Conservation (phyloP, 2,797 vertebrate genomes). For the Nannoperca obscura region DNA sequence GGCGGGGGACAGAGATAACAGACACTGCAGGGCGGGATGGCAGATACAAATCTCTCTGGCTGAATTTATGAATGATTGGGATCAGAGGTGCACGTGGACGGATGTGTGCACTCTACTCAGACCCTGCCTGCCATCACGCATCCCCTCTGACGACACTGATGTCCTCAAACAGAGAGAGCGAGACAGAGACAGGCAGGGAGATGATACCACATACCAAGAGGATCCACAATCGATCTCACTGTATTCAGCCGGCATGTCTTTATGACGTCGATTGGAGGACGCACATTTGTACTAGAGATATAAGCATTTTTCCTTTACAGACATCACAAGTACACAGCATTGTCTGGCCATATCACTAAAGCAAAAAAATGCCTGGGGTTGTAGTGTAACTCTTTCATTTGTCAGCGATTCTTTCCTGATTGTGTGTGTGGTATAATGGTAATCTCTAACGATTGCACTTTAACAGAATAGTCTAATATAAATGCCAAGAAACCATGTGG, state of each 20-base stretch:
- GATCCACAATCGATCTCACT: conserved; percentile 27
- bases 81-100: conserved; percentile 79
- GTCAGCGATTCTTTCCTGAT: no score
- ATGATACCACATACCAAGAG: conserved; percentile 36
- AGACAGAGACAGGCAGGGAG: conserved; percentile 27
- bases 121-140: conserved; percentile 49
- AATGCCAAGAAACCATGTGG: not conserved
- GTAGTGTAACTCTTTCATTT: no score
- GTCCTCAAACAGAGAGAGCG: conserved; percentile 40
- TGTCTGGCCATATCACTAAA: not conserved
- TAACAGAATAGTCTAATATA: no score
- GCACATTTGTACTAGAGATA: not conserved
- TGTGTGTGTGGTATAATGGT: no score
- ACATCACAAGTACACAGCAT: not conserved
- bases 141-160: conserved; percentile 34
- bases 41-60: conserved; percentile 67
- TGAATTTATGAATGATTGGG: conserved; percentile 85
- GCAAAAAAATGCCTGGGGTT: not conserved
- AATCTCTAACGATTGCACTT: no score
- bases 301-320: not conserved
- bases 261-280: conserved; percentile 31
- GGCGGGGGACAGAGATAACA: conserved; percentile 59
- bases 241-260: conserved; percentile 27
- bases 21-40: conserved; percentile 61
- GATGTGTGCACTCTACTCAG: conserved; percentile 58